phyloP scores from a whole-genome alignment of 64 coral and sea anemone species.

The Stichodactyla mertensii region DNA sequence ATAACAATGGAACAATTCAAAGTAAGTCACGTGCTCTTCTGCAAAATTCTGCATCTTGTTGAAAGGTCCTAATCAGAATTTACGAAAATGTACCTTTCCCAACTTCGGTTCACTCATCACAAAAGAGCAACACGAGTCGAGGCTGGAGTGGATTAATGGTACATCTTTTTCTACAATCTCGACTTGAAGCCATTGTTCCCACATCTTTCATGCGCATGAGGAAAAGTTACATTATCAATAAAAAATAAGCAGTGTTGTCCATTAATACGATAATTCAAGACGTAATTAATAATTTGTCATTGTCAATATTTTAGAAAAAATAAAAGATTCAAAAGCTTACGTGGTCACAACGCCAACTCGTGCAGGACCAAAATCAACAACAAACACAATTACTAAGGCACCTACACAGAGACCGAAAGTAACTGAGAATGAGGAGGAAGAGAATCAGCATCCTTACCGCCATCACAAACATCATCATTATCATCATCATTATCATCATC shows the following conservation, averaged over 20 bases:
- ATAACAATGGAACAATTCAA: constrained; percentile 19
- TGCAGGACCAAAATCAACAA: neutral
- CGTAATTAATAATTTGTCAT: neutral
- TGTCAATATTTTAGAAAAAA: constrained; percentile 5
- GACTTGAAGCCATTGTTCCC: too few species aligned
- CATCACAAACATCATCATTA: neutral
- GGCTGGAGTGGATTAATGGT: too few species aligned
- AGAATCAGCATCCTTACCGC: too few species aligned
- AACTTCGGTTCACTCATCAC: too few species aligned
- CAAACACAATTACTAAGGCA: neutral
- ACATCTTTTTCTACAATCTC: too few species aligned
- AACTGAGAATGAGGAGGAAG: neutral
- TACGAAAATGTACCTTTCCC: too few species aligned
- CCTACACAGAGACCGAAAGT: neutral
- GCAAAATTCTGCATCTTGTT: too few species aligned
- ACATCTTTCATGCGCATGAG: too few species aligned
- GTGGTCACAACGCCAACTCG: neutral
- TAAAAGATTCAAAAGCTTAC: neutral
- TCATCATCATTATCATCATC: neutral
- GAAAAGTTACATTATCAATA: too few species aligned
- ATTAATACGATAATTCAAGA: too few species aligned
- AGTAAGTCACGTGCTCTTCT: neutral
- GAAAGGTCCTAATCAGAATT: neutral
- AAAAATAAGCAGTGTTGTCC: too few species aligned
- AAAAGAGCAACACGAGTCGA: too few species aligned